phyloP scores from a whole-genome alignment of 2,113 vertebrate species.

The Todiramphus saurophagus region DNA sequence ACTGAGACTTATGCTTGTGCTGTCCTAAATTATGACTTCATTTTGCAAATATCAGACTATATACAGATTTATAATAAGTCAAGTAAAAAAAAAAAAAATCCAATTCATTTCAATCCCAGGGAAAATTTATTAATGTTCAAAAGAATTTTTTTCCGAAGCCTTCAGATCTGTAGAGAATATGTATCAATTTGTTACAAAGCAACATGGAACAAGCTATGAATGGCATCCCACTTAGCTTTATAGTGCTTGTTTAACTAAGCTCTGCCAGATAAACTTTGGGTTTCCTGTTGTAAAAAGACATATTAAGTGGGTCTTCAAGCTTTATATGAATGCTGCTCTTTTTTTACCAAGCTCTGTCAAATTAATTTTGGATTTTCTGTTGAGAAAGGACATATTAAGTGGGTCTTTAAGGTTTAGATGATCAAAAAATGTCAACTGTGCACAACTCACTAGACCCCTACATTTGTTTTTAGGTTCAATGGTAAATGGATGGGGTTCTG shows the following conservation, averaged over 20 bases:
- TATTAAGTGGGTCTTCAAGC: neutral
- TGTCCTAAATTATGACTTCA: neutral
- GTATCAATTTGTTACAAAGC: neutral
- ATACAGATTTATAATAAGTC: neutral
- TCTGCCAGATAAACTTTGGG: neutral
- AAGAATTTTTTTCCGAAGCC: neutral
- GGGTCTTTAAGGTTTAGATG: constrained; percentile 40
- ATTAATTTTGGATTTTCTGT: neutral
- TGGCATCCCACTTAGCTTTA: neutral
- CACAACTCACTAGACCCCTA: constrained; percentile 77
- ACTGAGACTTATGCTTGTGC: neutral
- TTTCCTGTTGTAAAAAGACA: neutral
- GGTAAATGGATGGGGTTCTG: constrained; percentile 98
- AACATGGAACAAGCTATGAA: neutral
- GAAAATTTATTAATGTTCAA: neutral
- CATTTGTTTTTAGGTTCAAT: constrained; percentile 94
- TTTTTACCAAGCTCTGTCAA: neutral
- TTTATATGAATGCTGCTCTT: neutral
- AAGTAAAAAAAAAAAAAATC: neutral
- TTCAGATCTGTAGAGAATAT: neutral
- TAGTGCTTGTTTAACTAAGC: neutral
- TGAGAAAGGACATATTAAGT: neutral
- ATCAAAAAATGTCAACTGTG: constrained; percentile 16
- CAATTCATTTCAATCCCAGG: neutral
- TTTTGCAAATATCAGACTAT: neutral